Percentiles rank a stretch among this genome's conserved stretches.
phyloP scores from a whole-genome alignment of 2,797 vertebrate genomes.

The Pachyuromys duprasi region DNA sequence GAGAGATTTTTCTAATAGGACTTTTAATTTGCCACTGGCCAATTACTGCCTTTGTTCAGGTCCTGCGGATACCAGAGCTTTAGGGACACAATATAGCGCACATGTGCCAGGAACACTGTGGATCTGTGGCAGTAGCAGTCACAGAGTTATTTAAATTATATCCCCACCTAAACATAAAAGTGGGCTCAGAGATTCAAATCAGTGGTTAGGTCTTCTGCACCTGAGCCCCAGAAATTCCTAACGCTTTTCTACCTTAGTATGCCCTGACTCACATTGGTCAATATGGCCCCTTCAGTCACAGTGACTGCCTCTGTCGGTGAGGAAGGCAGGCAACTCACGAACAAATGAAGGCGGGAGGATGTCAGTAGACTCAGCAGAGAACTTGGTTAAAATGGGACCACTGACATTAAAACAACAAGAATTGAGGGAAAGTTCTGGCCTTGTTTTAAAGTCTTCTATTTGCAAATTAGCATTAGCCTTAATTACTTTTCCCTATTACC shows the following conservation, averaged over 20 bases:
- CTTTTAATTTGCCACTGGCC: background rate
- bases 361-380: background rate
- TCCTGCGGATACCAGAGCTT: background rate
- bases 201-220: background rate
- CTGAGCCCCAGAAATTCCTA: background rate
- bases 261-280: background rate
- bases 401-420: background rate
- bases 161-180: background rate
- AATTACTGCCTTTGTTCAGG: background rate
- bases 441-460: background rate
- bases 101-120: background rate
- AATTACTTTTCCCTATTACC: slow-evolving; percentile 4
- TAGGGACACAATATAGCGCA: background rate
- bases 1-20: background rate
- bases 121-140: background rate
- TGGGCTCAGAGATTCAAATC: background rate
- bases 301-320: background rate
- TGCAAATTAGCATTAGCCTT: slow-evolving; percentile 17
- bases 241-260: background rate
- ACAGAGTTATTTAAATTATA: background rate
- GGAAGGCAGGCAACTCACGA: background rate
- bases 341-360: background rate
- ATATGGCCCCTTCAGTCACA: background rate
- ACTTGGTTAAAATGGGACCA: background rate
- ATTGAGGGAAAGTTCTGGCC: background rate